Evolutionary conservation across 2,888 invertebrate species (phyloP), one percentile per base, ranked within the genome.

Genomic region (Chymomyza amoena): DNA sequence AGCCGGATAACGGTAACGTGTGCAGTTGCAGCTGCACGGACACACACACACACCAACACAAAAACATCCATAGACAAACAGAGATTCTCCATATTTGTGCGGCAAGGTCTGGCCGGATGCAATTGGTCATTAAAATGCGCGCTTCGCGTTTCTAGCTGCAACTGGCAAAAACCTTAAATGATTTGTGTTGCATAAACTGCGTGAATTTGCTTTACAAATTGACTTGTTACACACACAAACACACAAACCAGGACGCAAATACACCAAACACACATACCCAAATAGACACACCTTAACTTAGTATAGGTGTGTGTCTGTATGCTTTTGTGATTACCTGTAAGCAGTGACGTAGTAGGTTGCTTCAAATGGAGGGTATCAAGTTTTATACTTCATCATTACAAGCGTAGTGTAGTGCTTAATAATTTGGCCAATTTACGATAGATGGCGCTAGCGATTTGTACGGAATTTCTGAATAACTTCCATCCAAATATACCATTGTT

Each of bases 191-290:
- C 73, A 79, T 72, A 78, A 80, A 75, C 74, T 74, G 72, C 68
- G 61, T 76, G 71, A 79, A 78, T 79, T 80, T 79, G 69, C 71
- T 75, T 77, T 76, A 78, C 84, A 87, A 87, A 87, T 87, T 84
- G 86, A 81, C 81, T 81, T 80, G 79, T 76, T 80, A 64, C 80
- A 68, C 67, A 61, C 70, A 72, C 71, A 68, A 65, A 75, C 9
- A 13, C 69, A 72, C 63, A n/a, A n/a, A 66, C 57, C 65, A 72
- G 32, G 32, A 2, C 32, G 7, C 32, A 32, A 32, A 32, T 1
- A 9, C 32, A 32, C 7, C 25, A 25, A 32, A 6, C 61, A 61
- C 64, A 61, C 59, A 65, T 50, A 64, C 69, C 64, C 32, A 57
- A 64, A 13, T 45, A 54, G 56, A 64, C 64, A 61, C 66, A 70